Conservation (phyloP, 2,797 vertebrate species). For the Poecile montanus region DNA sequence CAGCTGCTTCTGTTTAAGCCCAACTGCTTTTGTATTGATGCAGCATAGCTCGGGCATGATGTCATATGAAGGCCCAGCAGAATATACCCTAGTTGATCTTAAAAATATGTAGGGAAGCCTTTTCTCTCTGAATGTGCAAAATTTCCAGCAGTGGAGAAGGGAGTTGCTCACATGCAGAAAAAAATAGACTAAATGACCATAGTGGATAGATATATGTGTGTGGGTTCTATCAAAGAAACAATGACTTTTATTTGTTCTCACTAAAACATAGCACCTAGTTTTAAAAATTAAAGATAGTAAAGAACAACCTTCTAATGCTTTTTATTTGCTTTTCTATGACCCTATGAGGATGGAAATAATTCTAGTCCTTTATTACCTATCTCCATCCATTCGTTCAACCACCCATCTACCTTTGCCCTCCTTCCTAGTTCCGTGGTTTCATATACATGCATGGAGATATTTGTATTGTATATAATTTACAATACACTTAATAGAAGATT, state of each 20-base stretch:
- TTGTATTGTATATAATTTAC: slow-evolving; percentile 8
- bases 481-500: neutral
- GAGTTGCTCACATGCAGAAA: neutral
- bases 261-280: neutral
- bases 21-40: slow-evolving; percentile 54
- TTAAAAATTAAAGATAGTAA: slow-evolving; percentile 52
- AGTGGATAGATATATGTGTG: neutral
- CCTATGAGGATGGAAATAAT: slow-evolving; percentile 50
- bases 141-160: neutral
- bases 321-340: slow-evolving; percentile 59
- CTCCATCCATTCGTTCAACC: neutral
- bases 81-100: slow-evolving; percentile 37
- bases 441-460: slow-evolving; percentile 63
- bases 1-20: slow-evolving; percentile 72
- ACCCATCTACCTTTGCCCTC: neutral
- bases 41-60: slow-evolving; percentile 48
- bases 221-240: neutral
- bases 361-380: slow-evolving; percentile 54
- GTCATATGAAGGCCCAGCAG: slow-evolving; percentile 36
- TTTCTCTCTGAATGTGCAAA: neutral
- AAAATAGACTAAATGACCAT: neutral
- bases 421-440: slow-evolving; percentile 55
- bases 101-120: slow-evolving; percentile 20
- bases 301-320: slow-evolving; percentile 50
- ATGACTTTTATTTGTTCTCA: slow-evolving; percentile 7